phyloP scores from a whole-genome alignment of 2,797 vertebrate genomes.

The Brachyalestes nurse region DNA sequence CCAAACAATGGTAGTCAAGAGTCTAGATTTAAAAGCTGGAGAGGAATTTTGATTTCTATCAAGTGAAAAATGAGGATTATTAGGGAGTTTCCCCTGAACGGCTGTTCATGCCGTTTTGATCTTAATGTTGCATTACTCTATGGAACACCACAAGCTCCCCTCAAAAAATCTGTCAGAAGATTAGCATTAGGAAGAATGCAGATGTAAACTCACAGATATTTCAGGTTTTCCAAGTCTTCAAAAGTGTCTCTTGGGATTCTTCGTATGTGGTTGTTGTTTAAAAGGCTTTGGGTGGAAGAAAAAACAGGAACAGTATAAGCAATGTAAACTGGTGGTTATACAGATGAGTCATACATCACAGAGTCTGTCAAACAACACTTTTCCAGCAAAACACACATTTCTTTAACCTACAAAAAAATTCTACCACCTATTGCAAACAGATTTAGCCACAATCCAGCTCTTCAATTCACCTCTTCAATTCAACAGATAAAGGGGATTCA shows the following conservation, averaged over 20 bases:
- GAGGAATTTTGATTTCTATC: not conserved
- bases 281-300: slow-evolving; percentile 80
- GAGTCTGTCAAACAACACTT: slow-evolving; percentile 5
- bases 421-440: not conserved
- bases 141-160: not conserved
- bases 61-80: not conserved
- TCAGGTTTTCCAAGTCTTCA: slow-evolving; percentile 96
- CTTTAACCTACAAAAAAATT: not conserved
- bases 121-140: not conserved
- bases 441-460: not conserved
- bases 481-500: not conserved
- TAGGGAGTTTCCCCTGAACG: not conserved
- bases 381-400: not conserved
- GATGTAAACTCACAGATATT: slow-evolving; percentile 93
- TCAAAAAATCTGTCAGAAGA: slow-evolving; percentile 15
- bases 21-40: not conserved
- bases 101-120: not conserved
- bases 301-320: slow-evolving; percentile 49
- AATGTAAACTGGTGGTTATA: slow-evolving; percentile 25
- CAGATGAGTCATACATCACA: not conserved
- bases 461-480: not conserved
- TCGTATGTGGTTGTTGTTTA: slow-evolving; percentile 98
- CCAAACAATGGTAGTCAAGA: slow-evolving; percentile 1
- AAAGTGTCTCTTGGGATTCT: slow-evolving; percentile 90
- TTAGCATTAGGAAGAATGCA: slow-evolving; percentile 10